Evolutionary conservation across 2,888 invertebrate genomes (phyloP), one percentile per base, ranked within the genome.

Genomic region (Keiferia lycopersicella): DNA sequence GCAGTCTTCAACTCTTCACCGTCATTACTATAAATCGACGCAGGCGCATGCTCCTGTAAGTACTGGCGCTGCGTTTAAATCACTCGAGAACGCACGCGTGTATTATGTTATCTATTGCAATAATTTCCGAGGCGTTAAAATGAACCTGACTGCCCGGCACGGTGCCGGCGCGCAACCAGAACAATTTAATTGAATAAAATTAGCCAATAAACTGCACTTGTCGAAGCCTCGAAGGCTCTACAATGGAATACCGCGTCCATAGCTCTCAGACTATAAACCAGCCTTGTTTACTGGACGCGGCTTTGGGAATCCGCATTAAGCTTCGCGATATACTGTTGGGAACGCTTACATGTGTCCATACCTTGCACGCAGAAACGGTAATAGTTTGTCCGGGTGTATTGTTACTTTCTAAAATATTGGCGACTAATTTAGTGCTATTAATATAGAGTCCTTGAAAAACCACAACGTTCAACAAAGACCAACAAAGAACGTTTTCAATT

Each of bases 181-280:
- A 89, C 88, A 87, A 87, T 90, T 89, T 90, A 90, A 91, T 91
- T 90, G 91, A 88, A 90, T 86, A 85, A 91, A 91, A 91, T 91
- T 91, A 91, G 88, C 88, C 88, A 87, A 91, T 91, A 91, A 91
- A 91, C 78, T 86, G 80, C 73, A 74, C 75, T 71, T 78, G 82
- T 87, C 86, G 87, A 87, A 81, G 80, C 71, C 65, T 87, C 86
- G 87, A 87, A 81, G 80, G 64, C 87, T 79, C 81, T 80, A 91
- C 91, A 91, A 91, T 89, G 88, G 89, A 86, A 90, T 89, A 88
- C 91, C 89, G 79, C 79, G 77, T 81, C 72, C 70, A 74, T 73
- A 74, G 70, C 69, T 72, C 75, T 69, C 71, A 71, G 72, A 67
- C 80, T 87, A 84, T 91, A 91, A 91, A 89, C 69, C 74, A 79